phyloP scores from a whole-genome alignment of 2,113 vertebrate genomes.

The Xenopus borealis region DNA sequence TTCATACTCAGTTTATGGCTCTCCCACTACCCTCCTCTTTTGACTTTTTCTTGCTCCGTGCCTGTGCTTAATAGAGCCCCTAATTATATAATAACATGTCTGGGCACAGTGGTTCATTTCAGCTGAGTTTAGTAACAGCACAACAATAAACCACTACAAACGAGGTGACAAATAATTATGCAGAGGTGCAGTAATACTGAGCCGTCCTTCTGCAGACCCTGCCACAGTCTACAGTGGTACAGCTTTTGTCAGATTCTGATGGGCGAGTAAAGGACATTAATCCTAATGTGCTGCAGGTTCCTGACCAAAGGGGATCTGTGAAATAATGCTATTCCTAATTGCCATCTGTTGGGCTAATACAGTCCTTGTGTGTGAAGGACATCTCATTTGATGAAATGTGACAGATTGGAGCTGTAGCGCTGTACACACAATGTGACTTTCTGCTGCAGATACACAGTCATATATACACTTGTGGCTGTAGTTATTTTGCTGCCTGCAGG shows the following conservation, averaged over 20 bases:
- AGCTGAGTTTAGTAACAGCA: not conserved
- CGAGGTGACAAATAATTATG: slow-evolving; percentile 26
- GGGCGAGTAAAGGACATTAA: not conserved
- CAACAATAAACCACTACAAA: slow-evolving; percentile 24
- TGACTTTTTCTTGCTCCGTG: too few relatives aligned
- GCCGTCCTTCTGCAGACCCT: not conserved
- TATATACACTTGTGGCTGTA: not conserved
- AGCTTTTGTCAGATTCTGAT: slow-evolving; percentile 1
- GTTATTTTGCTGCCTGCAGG: slow-evolving; percentile 32
- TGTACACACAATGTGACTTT: not conserved
- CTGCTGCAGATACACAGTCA: not conserved
- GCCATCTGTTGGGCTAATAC: slow-evolving; percentile 14
- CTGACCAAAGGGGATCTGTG: not conserved
- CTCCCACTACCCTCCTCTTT: too few relatives aligned
- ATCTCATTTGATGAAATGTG: slow-evolving; percentile 2
- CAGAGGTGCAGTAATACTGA: not conserved
- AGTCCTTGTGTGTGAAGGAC: slow-evolving; percentile 16
- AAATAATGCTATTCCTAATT: not conserved
- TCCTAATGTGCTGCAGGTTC: not conserved
- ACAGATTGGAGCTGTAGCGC: slow-evolving; percentile 6
- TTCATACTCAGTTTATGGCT: too few relatives aligned
- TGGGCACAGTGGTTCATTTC: slow-evolving; percentile 14
- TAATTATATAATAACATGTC: slow-evolving; percentile 31
- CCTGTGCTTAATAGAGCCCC: slow-evolving; percentile 15
- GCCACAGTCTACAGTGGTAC: not conserved